Conservation (phyloP, 2,797 vertebrate genomes). For the Prunella strophiata region DNA sequence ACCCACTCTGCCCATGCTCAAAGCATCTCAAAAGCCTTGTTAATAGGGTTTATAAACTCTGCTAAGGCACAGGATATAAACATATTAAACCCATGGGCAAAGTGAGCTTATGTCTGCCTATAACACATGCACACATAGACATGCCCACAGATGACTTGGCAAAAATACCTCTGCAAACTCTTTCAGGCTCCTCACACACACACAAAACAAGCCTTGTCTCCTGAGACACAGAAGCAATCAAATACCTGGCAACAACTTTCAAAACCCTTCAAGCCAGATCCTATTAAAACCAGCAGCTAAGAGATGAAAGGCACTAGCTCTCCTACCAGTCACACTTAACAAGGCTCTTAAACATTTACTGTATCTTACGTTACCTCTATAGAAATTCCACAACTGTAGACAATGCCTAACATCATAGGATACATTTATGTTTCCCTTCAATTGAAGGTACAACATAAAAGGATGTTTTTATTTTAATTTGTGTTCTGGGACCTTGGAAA, state of each 20-base stretch:
- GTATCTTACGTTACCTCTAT: neutral
- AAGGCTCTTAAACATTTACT: slow-evolving; percentile 21
- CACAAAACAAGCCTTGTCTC: neutral
- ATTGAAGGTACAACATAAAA: slow-evolving; percentile 3
- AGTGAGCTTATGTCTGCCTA: neutral
- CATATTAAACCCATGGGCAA: neutral
- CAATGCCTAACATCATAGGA: slow-evolving; percentile 35
- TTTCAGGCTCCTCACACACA: neutral
- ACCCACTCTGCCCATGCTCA: neutral
- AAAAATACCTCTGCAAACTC: neutral
- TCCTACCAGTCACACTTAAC: slow-evolving; percentile 31
- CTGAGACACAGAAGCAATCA: neutral
- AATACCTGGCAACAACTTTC: slow-evolving; percentile 40
- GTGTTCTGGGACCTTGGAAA: slow-evolving; percentile 1
- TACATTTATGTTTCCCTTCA: slow-evolving; percentile 1
- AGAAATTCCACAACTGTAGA: slow-evolving; percentile 39
- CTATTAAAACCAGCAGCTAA: slow-evolving; percentile 33
- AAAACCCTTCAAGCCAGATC: slow-evolving; percentile 38
- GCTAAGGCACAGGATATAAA: neutral
- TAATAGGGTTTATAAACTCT: neutral
- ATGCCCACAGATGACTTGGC: neutral
- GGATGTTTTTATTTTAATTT: slow-evolving; percentile 21
- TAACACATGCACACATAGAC: neutral
- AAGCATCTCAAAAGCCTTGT: neutral
- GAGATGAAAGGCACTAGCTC: slow-evolving; percentile 33